Evolutionary conservation across 2,113 vertebrate species (phyloP).

Genomic region (Gallinago jamesoni): DNA sequence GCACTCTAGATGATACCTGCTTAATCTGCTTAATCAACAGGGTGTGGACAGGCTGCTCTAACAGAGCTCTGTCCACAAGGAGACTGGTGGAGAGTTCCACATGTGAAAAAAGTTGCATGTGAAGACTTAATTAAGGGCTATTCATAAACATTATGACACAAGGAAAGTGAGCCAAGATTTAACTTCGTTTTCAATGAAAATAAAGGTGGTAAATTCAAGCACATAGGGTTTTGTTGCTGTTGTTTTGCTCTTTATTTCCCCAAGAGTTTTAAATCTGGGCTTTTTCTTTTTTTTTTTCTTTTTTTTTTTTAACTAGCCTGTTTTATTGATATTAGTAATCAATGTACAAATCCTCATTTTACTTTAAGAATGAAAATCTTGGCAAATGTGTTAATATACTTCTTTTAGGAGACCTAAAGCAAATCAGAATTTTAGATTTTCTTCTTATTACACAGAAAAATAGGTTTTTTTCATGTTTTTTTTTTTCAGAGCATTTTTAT

Average conservation of each 20-base stretch:
- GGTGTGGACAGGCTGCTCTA: neutral
- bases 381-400: neutral
- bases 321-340: neutral
- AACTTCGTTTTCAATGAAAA: neutral
- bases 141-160: neutral
- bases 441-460: neutral
- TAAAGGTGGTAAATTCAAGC: neutral
- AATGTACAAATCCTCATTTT: neutral
- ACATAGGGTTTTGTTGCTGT: neutral
- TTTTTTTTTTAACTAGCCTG: rapidly evolving
- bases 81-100: neutral
- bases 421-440: neutral
- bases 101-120: neutral
- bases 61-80: neutral
- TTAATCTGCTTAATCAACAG: neutral
- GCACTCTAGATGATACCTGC: neutral
- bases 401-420: neutral
- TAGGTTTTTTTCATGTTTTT: neutral
- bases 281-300: too few relatives aligned
- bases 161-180: neutral
- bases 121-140: neutral
- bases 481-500: neutral
- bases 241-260: rapidly evolving
- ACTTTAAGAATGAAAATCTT: neutral
- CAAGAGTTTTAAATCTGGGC: rapidly evolving